Conservation (phyloP, 2,888 invertebrate genomes). For the Ceriagrion tenellum region DNA sequence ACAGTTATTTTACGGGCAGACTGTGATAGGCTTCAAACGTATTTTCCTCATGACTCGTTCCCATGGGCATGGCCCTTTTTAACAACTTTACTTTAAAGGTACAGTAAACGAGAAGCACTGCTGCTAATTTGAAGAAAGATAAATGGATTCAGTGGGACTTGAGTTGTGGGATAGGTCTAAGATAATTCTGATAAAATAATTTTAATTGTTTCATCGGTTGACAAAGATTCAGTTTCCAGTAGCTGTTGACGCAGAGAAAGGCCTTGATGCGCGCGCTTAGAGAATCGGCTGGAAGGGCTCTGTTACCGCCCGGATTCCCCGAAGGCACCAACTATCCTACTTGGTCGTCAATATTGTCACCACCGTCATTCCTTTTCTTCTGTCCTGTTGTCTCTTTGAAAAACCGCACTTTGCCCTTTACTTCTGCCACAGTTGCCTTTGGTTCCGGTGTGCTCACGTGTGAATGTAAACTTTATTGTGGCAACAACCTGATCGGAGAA, state of each 20-base stretch:
- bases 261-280: background rate
- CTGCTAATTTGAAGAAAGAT: too few species aligned
- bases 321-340: background rate
- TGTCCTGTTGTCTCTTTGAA: background rate
- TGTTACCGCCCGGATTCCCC: background rate
- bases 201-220: background rate
- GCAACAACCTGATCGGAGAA: background rate
- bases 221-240: background rate
- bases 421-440: background rate
- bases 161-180: too few species aligned
- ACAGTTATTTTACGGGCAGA: too few species aligned
- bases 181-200: background rate
- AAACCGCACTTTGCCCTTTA: background rate
- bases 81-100: too few species aligned
- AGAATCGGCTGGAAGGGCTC: background rate
- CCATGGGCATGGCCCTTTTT: too few species aligned
- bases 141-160: too few species aligned
- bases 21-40: too few species aligned
- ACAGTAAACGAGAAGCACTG: too few species aligned
- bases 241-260: background rate
- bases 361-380: background rate
- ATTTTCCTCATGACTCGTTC: too few species aligned
- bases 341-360: background rate
- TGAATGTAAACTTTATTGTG: background rate
- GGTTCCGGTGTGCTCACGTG: background rate